Evolutionary conservation across 1,140 invertebrate genomes (phyloP).

Genomic region (Caenorhabditis inopinata): DNA sequence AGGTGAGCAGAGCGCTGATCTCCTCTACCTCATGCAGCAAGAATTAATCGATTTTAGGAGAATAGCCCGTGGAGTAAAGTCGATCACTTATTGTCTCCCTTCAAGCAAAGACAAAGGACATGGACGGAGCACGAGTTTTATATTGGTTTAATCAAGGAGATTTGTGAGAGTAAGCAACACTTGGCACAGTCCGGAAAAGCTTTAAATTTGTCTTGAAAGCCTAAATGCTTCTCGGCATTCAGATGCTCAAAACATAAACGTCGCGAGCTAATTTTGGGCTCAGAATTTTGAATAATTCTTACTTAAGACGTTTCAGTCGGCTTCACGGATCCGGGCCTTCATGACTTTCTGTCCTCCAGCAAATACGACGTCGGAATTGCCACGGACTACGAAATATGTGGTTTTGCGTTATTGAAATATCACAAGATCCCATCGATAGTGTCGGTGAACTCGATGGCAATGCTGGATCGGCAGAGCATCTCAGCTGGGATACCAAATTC

Average conservation of each 20-base stretch:
- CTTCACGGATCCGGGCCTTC: not conserved
- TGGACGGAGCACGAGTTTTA: not conserved
- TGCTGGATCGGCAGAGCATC: not conserved
- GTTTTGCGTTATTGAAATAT: not conserved
- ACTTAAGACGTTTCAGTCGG: not conserved
- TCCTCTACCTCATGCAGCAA: too few relatives aligned
- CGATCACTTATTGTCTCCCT: not conserved
- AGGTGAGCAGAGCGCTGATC: too few relatives aligned
- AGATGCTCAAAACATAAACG: not conserved
- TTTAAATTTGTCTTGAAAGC: not conserved
- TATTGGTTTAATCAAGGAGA: not conserved
- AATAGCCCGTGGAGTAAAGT: not conserved
- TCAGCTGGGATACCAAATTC: not conserved
- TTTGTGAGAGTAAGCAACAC: slow-evolving; percentile 13
- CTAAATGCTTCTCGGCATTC: not conserved
- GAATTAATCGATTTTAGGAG: not conserved
- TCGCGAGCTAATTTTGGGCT: too few relatives aligned
- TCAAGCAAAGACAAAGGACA: not conserved
- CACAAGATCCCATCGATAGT: not conserved
- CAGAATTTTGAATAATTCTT: too few relatives aligned
- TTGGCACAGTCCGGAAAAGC: not conserved
- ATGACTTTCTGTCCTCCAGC: not conserved
- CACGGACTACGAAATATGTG: not conserved
- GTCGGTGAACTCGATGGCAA: not conserved
- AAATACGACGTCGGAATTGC: slow-evolving; percentile 4